phyloP scores from a whole-genome alignment of 2,797 vertebrate genomes.

The Aphelocoma californica region DNA sequence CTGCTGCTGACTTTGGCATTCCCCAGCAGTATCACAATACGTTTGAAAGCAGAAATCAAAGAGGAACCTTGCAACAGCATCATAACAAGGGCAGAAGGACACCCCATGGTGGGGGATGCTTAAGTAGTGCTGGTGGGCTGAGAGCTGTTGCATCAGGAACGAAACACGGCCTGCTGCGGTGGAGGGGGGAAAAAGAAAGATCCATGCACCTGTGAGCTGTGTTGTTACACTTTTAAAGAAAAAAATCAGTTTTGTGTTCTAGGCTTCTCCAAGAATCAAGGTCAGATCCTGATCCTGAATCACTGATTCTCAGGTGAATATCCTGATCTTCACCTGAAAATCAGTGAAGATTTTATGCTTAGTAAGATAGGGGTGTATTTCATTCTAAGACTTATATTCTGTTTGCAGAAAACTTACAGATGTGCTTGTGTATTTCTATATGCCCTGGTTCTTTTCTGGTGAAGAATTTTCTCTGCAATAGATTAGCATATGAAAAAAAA shows the following conservation, averaged over 20 bases:
- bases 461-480: background rate
- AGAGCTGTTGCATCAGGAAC: background rate
- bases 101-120: no score
- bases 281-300: background rate
- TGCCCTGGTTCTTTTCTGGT: background rate
- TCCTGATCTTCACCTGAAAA: background rate
- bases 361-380: background rate
- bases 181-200: background rate
- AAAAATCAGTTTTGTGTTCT: background rate
- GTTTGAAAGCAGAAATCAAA: background rate
- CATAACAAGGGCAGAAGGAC: background rate
- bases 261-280: background rate
- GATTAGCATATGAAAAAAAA: background rate
- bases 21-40: rapidly evolving
- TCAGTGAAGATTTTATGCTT: background rate
- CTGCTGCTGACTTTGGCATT: background rate
- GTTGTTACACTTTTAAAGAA: background rate
- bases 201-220: background rate
- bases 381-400: background rate
- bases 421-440: background rate
- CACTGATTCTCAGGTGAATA: background rate
- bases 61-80: background rate
- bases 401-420: background rate
- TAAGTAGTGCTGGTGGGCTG: background rate
- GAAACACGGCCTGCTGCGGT: rapidly evolving